A percentile compares a stretch with the other conserved stretches of the same genome.
These are phyloP conservation scores for Marasmarcha lunaedactyla DNA, from an alignment of 2,888 invertebrate genomes.

Conservation along the genomic window DNA sequence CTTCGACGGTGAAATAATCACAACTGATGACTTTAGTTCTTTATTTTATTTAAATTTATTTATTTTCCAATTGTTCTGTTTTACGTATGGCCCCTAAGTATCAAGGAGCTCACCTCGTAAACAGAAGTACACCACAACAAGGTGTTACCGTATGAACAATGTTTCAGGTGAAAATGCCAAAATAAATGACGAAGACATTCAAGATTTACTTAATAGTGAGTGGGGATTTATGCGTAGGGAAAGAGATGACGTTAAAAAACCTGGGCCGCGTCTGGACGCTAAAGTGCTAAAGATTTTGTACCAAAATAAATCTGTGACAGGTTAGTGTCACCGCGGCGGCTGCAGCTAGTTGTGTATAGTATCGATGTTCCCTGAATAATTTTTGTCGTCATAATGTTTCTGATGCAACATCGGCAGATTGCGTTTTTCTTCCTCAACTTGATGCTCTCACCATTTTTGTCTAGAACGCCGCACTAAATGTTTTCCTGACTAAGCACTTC, in stretches of 20 bases:
- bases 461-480: slow-evolving; percentile 54
- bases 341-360: slow-evolving; percentile 34
- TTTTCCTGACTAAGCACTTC: slow-evolving; percentile 46
- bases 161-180: slow-evolving; percentile 67
- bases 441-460: slow-evolving; percentile 47
- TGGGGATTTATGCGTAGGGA: slow-evolving; percentile 89
- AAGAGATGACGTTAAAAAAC: slow-evolving; percentile 93
- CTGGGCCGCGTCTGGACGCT: slow-evolving; percentile 85
- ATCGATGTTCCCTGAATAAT: slow-evolving; percentile 45
- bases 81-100: slow-evolving; percentile 27
- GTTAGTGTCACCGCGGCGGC: slow-evolving; percentile 55
- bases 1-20: slow-evolving; percentile 19
- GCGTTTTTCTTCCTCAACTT: slow-evolving; percentile 30
- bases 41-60: slow-evolving; percentile 22
- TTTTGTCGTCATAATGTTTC: slow-evolving; percentile 23
- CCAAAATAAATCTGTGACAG: slow-evolving; percentile 65
- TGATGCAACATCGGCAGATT: slow-evolving; percentile 27
- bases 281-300: slow-evolving; percentile 69
- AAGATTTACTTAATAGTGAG: slow-evolving; percentile 73
- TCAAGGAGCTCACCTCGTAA: slow-evolving; percentile 23
- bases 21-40: slow-evolving; percentile 25
- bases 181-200: slow-evolving; percentile 64
- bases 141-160: slow-evolving; percentile 50
- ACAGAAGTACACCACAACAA: slow-evolving; percentile 28
- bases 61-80: slow-evolving; percentile 28